Evolutionary conservation across 2,888 invertebrate genomes (phyloP), one percentile per base, ranked within the genome.

Genomic region (Lasioglossum oenotherae): DNA sequence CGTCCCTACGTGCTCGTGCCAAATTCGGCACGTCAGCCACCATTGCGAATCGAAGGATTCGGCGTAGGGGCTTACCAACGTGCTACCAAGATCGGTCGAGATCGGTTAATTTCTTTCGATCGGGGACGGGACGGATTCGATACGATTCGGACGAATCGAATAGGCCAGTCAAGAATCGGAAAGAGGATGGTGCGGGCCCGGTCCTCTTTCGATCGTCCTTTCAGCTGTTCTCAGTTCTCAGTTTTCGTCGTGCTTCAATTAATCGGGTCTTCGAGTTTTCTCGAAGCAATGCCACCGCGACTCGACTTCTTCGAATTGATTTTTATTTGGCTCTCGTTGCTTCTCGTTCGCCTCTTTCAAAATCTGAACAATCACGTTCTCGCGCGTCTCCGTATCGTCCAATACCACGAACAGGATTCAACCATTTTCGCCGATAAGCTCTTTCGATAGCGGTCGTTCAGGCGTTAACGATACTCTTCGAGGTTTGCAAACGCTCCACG

Each of bases 11-110:
- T 78, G 64, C 78, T 82, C 82, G 89, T 90, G 90, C 90, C 90
- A 90, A 91, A 90, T 87, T 60, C 82, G 87, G 85, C 84, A 82
- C 75, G 82, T 85, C 80, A 78, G 80, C 74, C 77, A 81, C 71
- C 81, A 83, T 87, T 84, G 85, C 82, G 74, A 83, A 86, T 75
- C 71, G 78, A 82, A 72, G 57, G 87, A 53, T 73, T 81, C 78
- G 35, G 72, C 74, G 76, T 83, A 64, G 71, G 69, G 38, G 69
- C 69, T 78, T 85, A 84, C 87, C 71, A 86, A 76, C 86, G 86
- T 38, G 69, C 38, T 12, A 69, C 67, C 83, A 60, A 81, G 60
- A 87, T 80, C 78, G 84, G 85, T 78, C 71, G 79, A 82, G 57
- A 69, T 23, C 69, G 69, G 19, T 23, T n/a, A n/a, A 44, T 74